Percentiles rank a stretch among this genome's conserved stretches.
phyloP scores from a whole-genome alignment of 2,113 vertebrate genomes.

The Arothron firmamentum region DNA sequence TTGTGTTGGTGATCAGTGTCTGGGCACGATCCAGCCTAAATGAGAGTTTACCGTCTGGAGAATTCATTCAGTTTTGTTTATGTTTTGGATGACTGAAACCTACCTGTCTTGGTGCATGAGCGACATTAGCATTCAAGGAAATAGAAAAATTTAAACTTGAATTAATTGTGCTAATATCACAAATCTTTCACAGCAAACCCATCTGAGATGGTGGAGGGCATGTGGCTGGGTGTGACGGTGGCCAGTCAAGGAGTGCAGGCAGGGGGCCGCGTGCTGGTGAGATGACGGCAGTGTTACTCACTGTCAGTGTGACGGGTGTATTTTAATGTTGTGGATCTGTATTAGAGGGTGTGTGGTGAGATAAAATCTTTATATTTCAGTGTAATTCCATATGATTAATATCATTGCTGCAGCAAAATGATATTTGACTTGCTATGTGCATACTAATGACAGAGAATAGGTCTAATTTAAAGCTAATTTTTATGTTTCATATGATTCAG shows the following conservation, averaged over 20 bases:
- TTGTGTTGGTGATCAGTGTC: constrained; percentile 47
- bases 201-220: constrained; percentile 84
- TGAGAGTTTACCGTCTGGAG: constrained; percentile 15
- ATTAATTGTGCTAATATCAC: neutral
- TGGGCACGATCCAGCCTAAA: constrained; percentile 28
- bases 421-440: neutral
- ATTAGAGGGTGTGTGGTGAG: constrained; percentile 60
- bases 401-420: neutral
- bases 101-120: no score
- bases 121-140: no score
- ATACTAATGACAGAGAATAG: neutral
- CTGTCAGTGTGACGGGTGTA: constrained; percentile 5
- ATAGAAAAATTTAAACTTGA: no score
- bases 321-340: neutral
- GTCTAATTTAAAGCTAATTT: neutral
- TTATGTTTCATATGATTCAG: neutral
- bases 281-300: constrained; percentile 37
- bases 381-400: neutral
- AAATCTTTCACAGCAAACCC: constrained; percentile 68
- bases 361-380: neutral
- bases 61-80: neutral
- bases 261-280: constrained; percentile 83
- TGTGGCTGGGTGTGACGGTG: constrained; percentile 95
- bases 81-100: neutral
- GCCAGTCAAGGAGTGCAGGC: constrained; percentile 80